A percentile compares a stretch with the other conserved stretches of the same genome.
phyloP scores from a whole-genome alignment of 2,888 invertebrate genomes.

The Drosophila multiciliata region DNA sequence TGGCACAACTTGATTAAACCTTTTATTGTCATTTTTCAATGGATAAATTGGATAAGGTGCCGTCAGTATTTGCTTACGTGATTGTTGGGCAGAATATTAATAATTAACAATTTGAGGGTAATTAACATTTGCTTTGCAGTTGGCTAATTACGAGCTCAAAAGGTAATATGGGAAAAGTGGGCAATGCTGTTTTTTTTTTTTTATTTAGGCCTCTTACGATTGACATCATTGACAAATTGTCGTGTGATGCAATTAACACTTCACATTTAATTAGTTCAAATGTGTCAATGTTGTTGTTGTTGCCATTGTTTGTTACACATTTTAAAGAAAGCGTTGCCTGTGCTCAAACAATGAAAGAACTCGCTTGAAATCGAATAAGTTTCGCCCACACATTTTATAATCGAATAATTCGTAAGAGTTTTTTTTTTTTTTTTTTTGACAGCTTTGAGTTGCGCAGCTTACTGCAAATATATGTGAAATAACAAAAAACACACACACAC shows the following conservation, averaged over 20 bases:
- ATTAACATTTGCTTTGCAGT: conserved; percentile 9
- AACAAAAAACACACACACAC: no score
- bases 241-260: conserved; percentile 64
- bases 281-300: conserved; percentile 40
- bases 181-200: neutral
- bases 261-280: conserved; percentile 69
- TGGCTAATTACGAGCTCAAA: conserved; percentile 4
- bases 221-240: conserved; percentile 61
- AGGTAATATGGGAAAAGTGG: neutral
- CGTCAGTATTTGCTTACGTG: neutral
- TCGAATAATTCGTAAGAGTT: conserved; percentile 68
- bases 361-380: conserved; percentile 42
- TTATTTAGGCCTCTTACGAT: conserved; percentile 19
- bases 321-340: conserved; percentile 73
- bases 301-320: conserved; percentile 22
- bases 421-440: conserved; percentile 11
- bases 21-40: neutral
- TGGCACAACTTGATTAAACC: neutral
- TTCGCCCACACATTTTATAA: conserved; percentile 67
- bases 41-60: neutral
- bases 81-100: neutral
- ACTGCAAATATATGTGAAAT: conserved; percentile 18
- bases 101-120: conserved; percentile 2
- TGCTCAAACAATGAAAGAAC: conserved; percentile 41
- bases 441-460: conserved; percentile 12